Base-by-base conservation (phyloP, 2,113 vertebrate species). In the Tyrannus savana region DNA sequence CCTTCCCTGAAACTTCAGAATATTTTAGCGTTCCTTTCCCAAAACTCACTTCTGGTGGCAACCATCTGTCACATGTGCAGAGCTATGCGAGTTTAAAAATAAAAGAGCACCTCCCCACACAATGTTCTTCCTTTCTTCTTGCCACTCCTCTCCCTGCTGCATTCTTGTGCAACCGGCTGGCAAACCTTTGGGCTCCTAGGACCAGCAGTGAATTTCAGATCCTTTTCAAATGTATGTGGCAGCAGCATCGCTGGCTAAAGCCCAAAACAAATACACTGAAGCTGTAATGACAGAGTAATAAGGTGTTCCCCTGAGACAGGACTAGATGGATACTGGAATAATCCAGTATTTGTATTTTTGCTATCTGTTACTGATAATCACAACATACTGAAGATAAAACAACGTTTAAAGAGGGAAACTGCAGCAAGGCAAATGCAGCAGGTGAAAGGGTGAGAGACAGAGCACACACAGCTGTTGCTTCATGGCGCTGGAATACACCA, bases 51-150 rank as follows among this genome's bases (percentile, higher is more conserved):
- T 75, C 83, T 92, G 76, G 88, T 93, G 88, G 95, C 96, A 97
- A 92, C 93, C 95, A 96, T 96, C 90, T 97, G 93, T 94, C 93
- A 95, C 92, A 97, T 88, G 94, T 84, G 80, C 90, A 90, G 69
- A 93, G 86, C 80, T 89, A 67, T 49, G 76, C 1, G 6, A 81
- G 80, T 90, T 95, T 97, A 94, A 93, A 97, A 97, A 95, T 97
- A 96, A 92, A 93, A 91, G 49, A 96, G 92, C 55, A 83, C 93
- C 83, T 87, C 88, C 95, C 68, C 66, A 88, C 90, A 94, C 79
- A 86, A 35, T 53, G 93, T 93, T 94, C 93, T 82, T 90, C 90
- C 85, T 47, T 81, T 95, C 86, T 41, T 17, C 85, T 85, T 53
- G 68, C 90, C 85, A 67, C 79, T 93, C 85, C 72, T 86, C 80